Conservation (phyloP, 2,888 invertebrate species). For the Chloroclystis v-ata region DNA sequence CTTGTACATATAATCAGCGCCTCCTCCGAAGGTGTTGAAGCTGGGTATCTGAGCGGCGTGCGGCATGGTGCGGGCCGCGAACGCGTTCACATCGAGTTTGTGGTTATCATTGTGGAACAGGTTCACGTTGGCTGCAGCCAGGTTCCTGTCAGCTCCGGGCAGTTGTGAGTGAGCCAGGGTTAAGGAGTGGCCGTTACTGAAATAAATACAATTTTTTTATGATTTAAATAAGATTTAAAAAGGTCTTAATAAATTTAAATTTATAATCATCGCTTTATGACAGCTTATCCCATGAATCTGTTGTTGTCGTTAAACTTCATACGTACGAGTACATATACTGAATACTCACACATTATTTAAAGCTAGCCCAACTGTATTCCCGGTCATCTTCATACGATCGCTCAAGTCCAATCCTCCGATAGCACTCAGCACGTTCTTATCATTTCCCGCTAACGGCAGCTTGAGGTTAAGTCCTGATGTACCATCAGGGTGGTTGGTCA, state of each 20-base stretch:
- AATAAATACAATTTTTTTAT: neutral
- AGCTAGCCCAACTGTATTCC: slow-evolving; percentile 42
- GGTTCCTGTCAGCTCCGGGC: slow-evolving; percentile 39
- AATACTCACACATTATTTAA: slow-evolving; percentile 47
- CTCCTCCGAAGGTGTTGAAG: slow-evolving; percentile 52
- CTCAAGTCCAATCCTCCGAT: slow-evolving; percentile 34
- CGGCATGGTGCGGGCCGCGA: slow-evolving; percentile 46
- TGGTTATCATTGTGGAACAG: slow-evolving; percentile 41
- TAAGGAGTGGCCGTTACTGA: slow-evolving; percentile 46
- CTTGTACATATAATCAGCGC: slow-evolving; percentile 53
- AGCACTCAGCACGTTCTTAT: slow-evolving; percentile 40
- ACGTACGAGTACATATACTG: neutral
- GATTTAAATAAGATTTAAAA: no score
- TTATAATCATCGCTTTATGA: no score
- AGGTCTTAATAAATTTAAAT: no score
- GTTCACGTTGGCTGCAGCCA: slow-evolving; percentile 41
- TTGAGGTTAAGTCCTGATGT: slow-evolving; percentile 30
- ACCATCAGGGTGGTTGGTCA: slow-evolving; percentile 25
- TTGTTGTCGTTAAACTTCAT: no score
- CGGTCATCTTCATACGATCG: slow-evolving; percentile 23
- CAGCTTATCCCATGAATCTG: no score
- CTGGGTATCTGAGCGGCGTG: slow-evolving; percentile 40
- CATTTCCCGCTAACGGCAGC: slow-evolving; percentile 37
- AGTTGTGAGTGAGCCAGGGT: slow-evolving; percentile 37
- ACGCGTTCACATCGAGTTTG: slow-evolving; percentile 48